Conservation (phyloP, 2,888 invertebrate species). For the Cecidostiba fungosa region DNA sequence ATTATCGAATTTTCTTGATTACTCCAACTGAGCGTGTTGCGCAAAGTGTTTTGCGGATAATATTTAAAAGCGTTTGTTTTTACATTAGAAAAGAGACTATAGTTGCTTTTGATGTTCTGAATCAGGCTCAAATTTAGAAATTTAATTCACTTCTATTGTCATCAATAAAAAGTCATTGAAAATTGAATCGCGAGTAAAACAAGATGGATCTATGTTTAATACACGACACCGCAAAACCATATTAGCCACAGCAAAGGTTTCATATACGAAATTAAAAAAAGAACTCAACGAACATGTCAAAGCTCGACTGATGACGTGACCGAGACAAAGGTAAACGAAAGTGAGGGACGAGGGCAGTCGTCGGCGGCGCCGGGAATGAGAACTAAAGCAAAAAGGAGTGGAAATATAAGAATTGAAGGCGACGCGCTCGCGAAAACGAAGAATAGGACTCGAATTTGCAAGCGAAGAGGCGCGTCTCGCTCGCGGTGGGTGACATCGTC, state of each 20-base stretch:
- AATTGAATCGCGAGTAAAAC: no score
- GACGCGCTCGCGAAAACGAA: not conserved
- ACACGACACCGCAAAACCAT: no score
- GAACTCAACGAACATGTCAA: not conserved
- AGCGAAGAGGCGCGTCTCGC: conserved; percentile 28
- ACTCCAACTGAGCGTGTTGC: not conserved
- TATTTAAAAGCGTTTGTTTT: not conserved
- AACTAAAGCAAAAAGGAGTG: not conserved
- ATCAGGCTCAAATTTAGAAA: no score
- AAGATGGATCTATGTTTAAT: no score
- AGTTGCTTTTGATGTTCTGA: no score
- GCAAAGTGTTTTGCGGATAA: not conserved
- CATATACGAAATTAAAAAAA: not conserved
- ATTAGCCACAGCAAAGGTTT: not conserved
- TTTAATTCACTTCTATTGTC: no score
- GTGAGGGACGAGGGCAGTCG: not conserved
- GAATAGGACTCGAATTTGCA: conserved; percentile 41
- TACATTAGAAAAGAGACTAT: no score
- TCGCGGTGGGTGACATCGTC: conserved; percentile 43
- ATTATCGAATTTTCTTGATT: conserved; percentile 38
- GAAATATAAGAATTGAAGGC: conserved; percentile 3
- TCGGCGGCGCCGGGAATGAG: not conserved
- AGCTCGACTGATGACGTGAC: not conserved
- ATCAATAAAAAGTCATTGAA: no score
- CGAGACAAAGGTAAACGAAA: conserved; percentile 37